Evolutionary conservation across 2,797 vertebrate species (phyloP).

Genomic region (Galaxias olidus): DNA sequence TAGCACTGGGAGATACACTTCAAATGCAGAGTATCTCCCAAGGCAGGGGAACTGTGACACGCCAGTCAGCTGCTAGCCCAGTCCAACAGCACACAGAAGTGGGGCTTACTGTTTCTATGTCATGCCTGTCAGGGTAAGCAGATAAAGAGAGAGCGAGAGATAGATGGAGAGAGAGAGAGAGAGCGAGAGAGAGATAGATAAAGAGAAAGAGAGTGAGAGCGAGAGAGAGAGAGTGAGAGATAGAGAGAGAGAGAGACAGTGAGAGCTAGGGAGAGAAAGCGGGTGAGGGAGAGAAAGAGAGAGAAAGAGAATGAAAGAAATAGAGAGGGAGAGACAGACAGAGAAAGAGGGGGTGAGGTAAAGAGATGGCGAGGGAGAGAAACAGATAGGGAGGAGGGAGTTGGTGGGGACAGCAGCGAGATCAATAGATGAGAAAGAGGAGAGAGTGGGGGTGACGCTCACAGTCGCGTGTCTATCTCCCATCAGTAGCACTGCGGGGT

Average conservation of each 20-base stretch:
- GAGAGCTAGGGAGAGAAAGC: not conserved
- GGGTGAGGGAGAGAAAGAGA: constrained; percentile 27
- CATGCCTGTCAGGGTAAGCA: constrained; percentile 46
- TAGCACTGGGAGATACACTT: constrained; percentile 52
- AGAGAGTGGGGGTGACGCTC: not conserved
- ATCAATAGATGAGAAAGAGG: no score
- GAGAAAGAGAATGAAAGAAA: no score
- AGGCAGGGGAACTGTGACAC: constrained; percentile 61
- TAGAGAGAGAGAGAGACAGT: not conserved
- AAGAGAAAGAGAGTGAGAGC: not conserved
- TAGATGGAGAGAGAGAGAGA: constrained; percentile 24
- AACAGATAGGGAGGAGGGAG: constrained; percentile 26
- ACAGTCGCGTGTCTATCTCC: not conserved
- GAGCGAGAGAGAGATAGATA: not conserved
- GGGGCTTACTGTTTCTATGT: constrained; percentile 54
- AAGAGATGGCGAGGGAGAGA: not conserved
- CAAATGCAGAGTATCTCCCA: constrained; percentile 57
- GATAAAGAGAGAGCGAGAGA: constrained; percentile 43
- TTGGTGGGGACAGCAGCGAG: not conserved
- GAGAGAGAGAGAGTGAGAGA: constrained; percentile 38
- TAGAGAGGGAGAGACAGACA: constrained; percentile 33
- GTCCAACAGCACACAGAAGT: constrained; percentile 45
- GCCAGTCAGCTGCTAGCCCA: constrained; percentile 55
- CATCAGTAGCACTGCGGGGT: constrained; percentile 2
- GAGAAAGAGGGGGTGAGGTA: no score